Evolutionary conservation across 2,888 invertebrate species (phyloP).

Genomic region (Phaedon cochleariae): DNA sequence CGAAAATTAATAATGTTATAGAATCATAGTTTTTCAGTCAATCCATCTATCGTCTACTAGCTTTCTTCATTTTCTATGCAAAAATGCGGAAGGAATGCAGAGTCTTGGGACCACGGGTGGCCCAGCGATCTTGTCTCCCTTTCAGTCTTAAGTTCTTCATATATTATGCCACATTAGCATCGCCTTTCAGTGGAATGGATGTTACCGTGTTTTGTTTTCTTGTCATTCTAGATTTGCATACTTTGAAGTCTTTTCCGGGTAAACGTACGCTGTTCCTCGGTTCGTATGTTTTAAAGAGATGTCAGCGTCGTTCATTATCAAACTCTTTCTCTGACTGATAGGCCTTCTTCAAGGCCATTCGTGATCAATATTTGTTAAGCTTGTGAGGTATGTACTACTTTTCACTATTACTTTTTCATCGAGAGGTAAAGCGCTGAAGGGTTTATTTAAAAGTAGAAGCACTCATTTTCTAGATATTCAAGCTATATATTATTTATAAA

Average conservation of each 20-base stretch:
- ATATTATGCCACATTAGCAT: slow-evolving; percentile 32
- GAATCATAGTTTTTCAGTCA: background rate
- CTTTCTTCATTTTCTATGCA: background rate
- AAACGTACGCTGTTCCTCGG: background rate
- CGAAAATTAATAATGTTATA: background rate
- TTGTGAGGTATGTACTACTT: too few relatives aligned
- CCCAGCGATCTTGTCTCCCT: slow-evolving; percentile 28
- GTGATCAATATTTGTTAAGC: too few relatives aligned
- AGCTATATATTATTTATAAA: too few relatives aligned
- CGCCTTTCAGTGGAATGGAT: slow-evolving; percentile 26
- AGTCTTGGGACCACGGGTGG: slow-evolving; percentile 46
- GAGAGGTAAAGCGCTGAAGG: too few relatives aligned
- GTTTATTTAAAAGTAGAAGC: too few relatives aligned
- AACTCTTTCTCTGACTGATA: background rate
- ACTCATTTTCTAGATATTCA: too few relatives aligned
- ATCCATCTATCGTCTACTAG: background rate
- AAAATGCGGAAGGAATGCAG: background rate
- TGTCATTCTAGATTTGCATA: slow-evolving; percentile 27
- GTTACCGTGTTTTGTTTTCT: slow-evolving; percentile 29
- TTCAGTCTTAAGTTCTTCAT: slow-evolving; percentile 26
- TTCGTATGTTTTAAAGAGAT: background rate
- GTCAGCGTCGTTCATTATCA: background rate
- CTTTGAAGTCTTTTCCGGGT: background rate
- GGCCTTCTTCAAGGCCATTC: too few relatives aligned
- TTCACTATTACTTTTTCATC: too few relatives aligned